These are phyloP conservation scores for Salticus scenicus DNA, from an alignment of 2,888 invertebrate species.

Conservation along the genomic window DNA sequence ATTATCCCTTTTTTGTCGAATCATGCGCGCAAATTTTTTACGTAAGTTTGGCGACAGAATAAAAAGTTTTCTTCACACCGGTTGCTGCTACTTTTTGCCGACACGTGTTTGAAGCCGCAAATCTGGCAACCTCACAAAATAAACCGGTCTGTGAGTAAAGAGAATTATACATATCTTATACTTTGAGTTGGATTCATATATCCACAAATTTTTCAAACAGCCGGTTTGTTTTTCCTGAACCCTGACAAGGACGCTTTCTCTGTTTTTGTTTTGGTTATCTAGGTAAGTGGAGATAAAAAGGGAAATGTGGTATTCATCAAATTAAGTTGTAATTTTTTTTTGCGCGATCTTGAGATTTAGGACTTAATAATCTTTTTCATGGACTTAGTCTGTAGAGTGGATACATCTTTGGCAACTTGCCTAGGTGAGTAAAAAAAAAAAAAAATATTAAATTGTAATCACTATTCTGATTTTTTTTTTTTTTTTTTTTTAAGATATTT, in stretches of 20 bases:
- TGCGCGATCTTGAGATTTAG: background rate
- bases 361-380: background rate
- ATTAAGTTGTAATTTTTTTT: background rate
- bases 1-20: background rate
- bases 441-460: too few relatives aligned
- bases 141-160: constrained; percentile 48
- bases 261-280: constrained; percentile 21
- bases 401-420: background rate
- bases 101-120: constrained; percentile 36
- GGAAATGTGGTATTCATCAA: background rate
- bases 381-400: background rate
- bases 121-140: constrained; percentile 36
- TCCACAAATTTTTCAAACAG: constrained; percentile 51
- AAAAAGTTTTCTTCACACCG: constrained; percentile 1
- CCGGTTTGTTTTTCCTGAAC: constrained; percentile 53
- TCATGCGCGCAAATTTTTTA: background rate
- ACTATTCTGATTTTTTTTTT: too few relatives aligned
- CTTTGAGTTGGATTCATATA: constrained; percentile 47
- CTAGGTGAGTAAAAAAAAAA: background rate
- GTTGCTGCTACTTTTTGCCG: constrained; percentile 18
- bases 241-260: constrained; percentile 34
- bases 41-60: constrained; percentile 21
- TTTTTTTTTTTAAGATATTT: too few relatives aligned
- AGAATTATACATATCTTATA: constrained; percentile 1
- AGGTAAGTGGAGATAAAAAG: constrained; percentile 41